Base-by-base conservation (phyloP, 1,140 invertebrate species). In the Uloborus diversus region DNA sequence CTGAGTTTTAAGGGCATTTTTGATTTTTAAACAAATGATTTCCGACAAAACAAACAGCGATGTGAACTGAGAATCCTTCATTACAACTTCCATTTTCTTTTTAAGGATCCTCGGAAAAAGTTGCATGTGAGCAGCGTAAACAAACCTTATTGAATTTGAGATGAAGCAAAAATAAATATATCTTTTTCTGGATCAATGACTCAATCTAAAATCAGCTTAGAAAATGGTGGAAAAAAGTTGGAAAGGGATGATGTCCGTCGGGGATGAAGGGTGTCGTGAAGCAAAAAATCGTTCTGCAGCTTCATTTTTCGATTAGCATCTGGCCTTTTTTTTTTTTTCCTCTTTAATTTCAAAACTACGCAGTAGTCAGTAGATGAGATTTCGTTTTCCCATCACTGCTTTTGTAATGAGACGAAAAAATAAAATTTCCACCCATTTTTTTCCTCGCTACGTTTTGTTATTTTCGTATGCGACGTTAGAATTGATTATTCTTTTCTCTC, bases 301-400 rank as follows among this genome's bases (percentile, higher is more conserved):
- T 66, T 66, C 64, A 66, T 66, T 66, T n/a, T 66, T 66, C 64
- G 64, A 66, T 66, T 66, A 66, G 64, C 64, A 51, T 37, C 14
- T 53, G 13, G 9, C 5, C n/a, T 14, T 37, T 37, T 42, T 64
- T 59, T 11, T 37, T 27, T 64, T 23, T 35, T 37, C 20, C 42
- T 33, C 61, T 64, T 37, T 64, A 64, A 64, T 64, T 64, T 37
- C n/a, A n/a, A 30, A 20, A 64, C 32, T 37, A 37, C 20, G 32
- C 30, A 30, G 42, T 32, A 37, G 35, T 32, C 35, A 30, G 33
- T 64, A 5, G 61, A 64, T 37, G 61, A 64, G 32, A 37, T 37
- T 64, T 64, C 20, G 30, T 37, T 64, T 25, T 42, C 11, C 25
- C 7, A 20, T n/a, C n/a, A n/a, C n/a, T n/a, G n/a, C n/a, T n/a